Evolutionary conservation across 2,113 vertebrate genomes (phyloP).

Genomic region (Dendropsophus ebraccatus): DNA sequence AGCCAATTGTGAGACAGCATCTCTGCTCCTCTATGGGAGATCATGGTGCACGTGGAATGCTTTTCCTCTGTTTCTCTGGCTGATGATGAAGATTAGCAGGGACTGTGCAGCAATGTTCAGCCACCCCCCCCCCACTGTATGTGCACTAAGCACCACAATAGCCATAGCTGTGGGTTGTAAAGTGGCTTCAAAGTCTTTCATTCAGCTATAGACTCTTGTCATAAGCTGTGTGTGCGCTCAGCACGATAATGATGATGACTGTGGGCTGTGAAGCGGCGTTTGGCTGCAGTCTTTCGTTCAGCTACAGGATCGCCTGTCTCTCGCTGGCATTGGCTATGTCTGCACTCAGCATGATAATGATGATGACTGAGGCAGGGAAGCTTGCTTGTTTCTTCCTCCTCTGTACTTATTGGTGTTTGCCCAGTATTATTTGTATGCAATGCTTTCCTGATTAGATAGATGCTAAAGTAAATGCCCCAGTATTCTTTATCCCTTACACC

Average conservation of each 20-base stretch:
- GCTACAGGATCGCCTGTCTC: background rate
- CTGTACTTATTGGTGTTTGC: background rate
- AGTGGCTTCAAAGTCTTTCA: background rate
- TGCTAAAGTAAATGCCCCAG: too few relatives aligned
- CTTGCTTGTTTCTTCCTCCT: background rate
- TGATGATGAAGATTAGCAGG: background rate
- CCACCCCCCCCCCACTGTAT: background rate
- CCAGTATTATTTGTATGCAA: background rate
- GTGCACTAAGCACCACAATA: background rate
- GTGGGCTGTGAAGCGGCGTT: background rate
- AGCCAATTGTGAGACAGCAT: background rate
- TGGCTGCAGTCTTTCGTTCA: conserved; percentile 7
- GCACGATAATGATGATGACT: background rate
- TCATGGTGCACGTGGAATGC: background rate
- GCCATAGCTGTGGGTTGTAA: background rate
- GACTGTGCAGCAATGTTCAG: background rate
- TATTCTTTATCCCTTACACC: too few relatives aligned
- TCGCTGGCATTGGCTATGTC: background rate
- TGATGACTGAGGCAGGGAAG: background rate
- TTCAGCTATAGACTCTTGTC: background rate
- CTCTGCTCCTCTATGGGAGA: background rate
- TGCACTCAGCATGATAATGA: background rate
- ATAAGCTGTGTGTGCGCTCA: background rate
- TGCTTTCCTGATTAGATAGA: background rate
- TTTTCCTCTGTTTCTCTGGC: background rate